These are phyloP conservation scores for Chondrosia reniformis DNA, from an alignment of 37 sponge, comb jelly and placozoan species.

Conservation along the genomic window DNA sequence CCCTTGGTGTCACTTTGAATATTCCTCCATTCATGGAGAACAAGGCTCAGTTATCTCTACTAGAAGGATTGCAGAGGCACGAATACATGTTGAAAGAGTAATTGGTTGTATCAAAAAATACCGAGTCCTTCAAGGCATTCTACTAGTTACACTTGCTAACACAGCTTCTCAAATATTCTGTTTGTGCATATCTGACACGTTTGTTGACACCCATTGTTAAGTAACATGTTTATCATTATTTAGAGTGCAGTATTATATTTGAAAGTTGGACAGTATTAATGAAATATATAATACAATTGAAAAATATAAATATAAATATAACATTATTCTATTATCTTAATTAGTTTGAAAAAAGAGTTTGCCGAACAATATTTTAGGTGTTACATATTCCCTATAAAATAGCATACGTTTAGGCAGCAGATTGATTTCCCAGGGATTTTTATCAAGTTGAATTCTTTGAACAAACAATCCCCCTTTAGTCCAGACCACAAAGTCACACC, in stretches of 20 bases:
- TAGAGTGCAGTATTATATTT: no score
- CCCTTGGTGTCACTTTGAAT: background rate
- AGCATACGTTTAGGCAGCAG: background rate
- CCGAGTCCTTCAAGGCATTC: background rate
- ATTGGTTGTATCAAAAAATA: background rate
- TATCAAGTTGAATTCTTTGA: background rate
- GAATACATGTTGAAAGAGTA: slow-evolving; percentile 10
- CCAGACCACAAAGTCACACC: background rate
- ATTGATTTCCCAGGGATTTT: background rate
- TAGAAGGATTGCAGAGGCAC: background rate
- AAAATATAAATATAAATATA: no score
- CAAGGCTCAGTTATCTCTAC: background rate
- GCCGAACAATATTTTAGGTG: background rate
- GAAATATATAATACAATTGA: no score
- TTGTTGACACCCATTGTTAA: background rate
- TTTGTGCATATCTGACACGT: background rate
- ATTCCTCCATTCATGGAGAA: background rate
- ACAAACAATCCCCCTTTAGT: background rate
- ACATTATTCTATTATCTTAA: no score
- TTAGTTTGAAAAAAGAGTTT: no score
- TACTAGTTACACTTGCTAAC: background rate
- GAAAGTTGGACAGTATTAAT: no score
- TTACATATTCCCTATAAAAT: background rate
- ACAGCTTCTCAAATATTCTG: background rate
- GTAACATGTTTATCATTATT: background rate